phyloP scores from a whole-genome alignment of 2,888 invertebrate genomes.

The Drosophila mayaguana region DNA sequence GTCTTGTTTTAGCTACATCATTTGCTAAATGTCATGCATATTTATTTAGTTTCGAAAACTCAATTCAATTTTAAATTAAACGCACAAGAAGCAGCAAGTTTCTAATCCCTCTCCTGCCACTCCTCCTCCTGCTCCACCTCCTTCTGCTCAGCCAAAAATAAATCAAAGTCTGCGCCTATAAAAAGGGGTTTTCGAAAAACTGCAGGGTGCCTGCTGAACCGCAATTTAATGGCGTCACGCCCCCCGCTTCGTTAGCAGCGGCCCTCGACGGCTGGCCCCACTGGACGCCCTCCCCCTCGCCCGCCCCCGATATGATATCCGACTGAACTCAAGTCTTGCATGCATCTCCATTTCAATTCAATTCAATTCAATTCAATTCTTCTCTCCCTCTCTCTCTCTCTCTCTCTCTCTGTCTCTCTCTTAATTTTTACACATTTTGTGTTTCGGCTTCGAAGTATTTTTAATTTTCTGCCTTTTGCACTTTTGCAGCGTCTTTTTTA shows the following conservation, averaged over 20 bases:
- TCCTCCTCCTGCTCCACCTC: neutral
- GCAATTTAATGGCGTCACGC: conserved; percentile 82
- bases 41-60: conserved; percentile 35
- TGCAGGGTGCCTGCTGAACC: conserved; percentile 28
- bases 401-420: neutral
- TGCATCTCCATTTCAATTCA: conserved; percentile 39
- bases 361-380: conserved; percentile 48
- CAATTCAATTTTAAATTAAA: conserved; percentile 54
- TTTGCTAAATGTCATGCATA: conserved; percentile 38
- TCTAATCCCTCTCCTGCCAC: conserved; percentile 20
- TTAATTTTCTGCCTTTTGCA: conserved; percentile 80
- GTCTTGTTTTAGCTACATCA: conserved; percentile 30
- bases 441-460: conserved; percentile 69
- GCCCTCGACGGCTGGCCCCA: neutral
- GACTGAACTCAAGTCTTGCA: conserved; percentile 6
- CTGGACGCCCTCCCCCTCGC: neutral
- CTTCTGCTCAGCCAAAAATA: conserved; percentile 27
- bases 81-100: conserved; percentile 19
- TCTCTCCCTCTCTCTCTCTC: neutral
- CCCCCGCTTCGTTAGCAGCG: conserved; percentile 47
- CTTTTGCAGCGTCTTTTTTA: conserved; percentile 67
- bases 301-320: conserved; percentile 1
- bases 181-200: conserved; percentile 24
- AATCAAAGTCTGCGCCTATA: conserved; percentile 41
- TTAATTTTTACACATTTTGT: conserved; percentile 46